Base-by-base conservation (phyloP, 2,797 vertebrate genomes). In the Acanthornis magna region DNA sequence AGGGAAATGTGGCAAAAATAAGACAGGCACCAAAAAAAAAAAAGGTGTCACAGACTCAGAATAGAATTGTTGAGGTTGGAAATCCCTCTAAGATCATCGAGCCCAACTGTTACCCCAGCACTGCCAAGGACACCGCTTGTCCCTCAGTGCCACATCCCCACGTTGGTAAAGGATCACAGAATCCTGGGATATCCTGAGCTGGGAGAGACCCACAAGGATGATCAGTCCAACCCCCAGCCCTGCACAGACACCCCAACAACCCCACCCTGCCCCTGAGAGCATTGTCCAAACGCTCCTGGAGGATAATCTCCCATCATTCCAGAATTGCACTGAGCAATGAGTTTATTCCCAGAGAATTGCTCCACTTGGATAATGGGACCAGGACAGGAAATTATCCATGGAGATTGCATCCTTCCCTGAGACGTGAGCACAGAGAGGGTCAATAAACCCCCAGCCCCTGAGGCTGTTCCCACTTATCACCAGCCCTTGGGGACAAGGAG, bases 381-480 rank as follows among this genome's bases (percentile, higher is more conserved):
- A 50, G 78, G 61, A 8, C 17, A 26, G 75, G 77, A 53, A 88
- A 58, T 77, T 6, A 21, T 12, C 80, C 16, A 0, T 23, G 25
- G 53, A 38, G 73, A 42, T 23, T 30, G 10, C 32, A 32, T 57
- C 80, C 42, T 63, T 43, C 55, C 19, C 67, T 53, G n/a, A 6
- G 13, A 7, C 17, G 11, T 3, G 26, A 61, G 70, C 77, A 42
- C 30, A 36, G 15, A 26, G 36, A 53, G 58, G 29, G 23, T 12
- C 70, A 36, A 0, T 6, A 10, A 42, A 6, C 62, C 38, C 14
- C 55, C 1, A 4, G 7, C 10, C 16, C 17, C 47, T 1, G 1
- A 26, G n/a, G 55, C 32, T 30, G 5, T 43, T 53, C 45, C 82
- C 45, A 3, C 1, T 6, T 57, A 34, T 51, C 15, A 18, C 36